Evolutionary conservation across 2,888 invertebrate genomes (phyloP).

Genomic region (Linyphia triangularis): DNA sequence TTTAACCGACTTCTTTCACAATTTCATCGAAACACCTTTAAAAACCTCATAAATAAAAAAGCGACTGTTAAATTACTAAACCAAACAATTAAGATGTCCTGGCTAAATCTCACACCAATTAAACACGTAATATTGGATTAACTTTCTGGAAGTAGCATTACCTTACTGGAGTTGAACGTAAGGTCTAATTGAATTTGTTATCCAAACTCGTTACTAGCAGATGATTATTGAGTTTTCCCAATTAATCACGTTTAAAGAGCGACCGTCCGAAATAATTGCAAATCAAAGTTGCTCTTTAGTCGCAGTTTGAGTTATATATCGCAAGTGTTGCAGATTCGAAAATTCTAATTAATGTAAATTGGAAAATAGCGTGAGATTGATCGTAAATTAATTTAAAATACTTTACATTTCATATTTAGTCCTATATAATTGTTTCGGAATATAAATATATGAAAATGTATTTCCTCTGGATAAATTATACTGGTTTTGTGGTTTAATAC

Average conservation of each 20-base stretch:
- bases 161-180: background rate
- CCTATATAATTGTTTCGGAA: background rate
- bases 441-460: background rate
- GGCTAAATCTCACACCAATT: background rate
- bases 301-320: background rate
- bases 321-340: background rate
- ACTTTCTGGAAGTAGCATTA: background rate
- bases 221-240: background rate
- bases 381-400: background rate
- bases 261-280: constrained; percentile 2
- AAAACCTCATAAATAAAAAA: no score
- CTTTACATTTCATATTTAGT: no score
- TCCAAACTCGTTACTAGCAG: background rate
- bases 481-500: no score
- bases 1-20: no score
- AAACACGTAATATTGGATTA: background rate
- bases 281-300: background rate
- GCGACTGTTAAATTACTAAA: no score
- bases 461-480: no score
- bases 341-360: background rate
- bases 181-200: background rate
- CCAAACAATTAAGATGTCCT: background rate
- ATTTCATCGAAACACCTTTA: no score
- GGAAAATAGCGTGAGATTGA: background rate
- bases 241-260: constrained; percentile 19